Conservation (phyloP, 2,113 vertebrate genomes). For the Syrrhaptes paradoxus region DNA sequence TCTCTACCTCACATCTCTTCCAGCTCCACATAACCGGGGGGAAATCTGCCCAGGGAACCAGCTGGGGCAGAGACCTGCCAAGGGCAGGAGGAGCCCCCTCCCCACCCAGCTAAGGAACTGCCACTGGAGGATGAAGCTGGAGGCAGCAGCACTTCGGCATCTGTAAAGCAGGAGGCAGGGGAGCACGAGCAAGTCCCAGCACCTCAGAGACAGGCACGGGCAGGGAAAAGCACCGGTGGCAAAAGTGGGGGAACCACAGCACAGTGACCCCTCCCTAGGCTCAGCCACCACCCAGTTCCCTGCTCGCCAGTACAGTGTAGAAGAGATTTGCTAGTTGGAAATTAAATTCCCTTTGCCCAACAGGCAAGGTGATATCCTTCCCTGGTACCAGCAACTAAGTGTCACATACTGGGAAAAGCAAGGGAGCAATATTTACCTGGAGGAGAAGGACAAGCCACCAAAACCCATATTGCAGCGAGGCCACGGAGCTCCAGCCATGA, state of each 20-base stretch:
- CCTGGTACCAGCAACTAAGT: rapidly evolving
- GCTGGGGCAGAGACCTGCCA: not conserved
- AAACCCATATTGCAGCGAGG: not conserved
- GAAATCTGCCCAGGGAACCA: not conserved
- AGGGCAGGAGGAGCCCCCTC: not conserved
- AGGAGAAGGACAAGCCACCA: not conserved
- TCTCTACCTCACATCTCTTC: not conserved
- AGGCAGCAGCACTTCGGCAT: not conserved
- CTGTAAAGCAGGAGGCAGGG: not conserved
- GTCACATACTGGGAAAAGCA: rapidly evolving
- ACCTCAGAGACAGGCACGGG: rapidly evolving
- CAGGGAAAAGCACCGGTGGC: rapidly evolving
- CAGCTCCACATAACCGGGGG: not conserved
- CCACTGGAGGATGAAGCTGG: rapidly evolving
- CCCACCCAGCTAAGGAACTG: not conserved
- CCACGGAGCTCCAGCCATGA: not conserved
- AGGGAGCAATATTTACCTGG: rapidly evolving
- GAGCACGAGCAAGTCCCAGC: not conserved
- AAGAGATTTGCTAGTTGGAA: not conserved
- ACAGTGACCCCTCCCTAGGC: not conserved
- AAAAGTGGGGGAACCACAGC: rapidly evolving
- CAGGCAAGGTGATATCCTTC: not conserved
- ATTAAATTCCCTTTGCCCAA: not conserved
- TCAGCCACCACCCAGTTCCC: not conserved
- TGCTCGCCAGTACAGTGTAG: rapidly evolving